These are phyloP conservation scores for Oegoconia quadripuncta DNA, from an alignment of 2,888 invertebrate genomes.

Conservation along the genomic window DNA sequence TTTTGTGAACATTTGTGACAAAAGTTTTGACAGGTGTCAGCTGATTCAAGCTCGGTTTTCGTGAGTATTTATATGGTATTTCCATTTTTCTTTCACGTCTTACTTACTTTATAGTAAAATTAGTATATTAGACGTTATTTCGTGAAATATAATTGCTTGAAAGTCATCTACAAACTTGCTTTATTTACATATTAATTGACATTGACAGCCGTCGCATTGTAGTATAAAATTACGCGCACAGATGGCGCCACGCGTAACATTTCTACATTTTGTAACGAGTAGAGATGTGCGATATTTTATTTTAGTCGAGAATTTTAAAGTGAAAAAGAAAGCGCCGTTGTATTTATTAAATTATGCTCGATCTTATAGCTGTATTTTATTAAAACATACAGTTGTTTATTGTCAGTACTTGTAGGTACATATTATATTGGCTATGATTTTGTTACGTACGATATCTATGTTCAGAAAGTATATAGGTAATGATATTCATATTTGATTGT, in stretches of 20 bases:
- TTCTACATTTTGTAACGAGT: neutral
- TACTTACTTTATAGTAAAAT: neutral
- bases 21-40: constrained; percentile 75
- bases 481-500: no score
- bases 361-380: no score
- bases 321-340: no score
- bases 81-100: constrained; percentile 12
- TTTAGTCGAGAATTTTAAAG: no score
- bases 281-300: constrained; percentile 4
- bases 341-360: no score
- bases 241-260: constrained; percentile 43
- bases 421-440: no score
- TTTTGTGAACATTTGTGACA: constrained; percentile 72
- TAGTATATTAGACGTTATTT: neutral
- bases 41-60: constrained; percentile 43
- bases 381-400: no score
- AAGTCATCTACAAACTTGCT: constrained; percentile 6
- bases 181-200: constrained; percentile 22
- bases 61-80: constrained; percentile 37
- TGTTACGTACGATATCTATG: no score
- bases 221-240: constrained; percentile 24
- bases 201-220: constrained; percentile 36
- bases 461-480: no score
- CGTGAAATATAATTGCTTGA: constrained; percentile 7
- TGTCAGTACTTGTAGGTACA: no score